Base-by-base conservation (phyloP, 1,140 invertebrate genomes). In the Zophobas atratus region DNA sequence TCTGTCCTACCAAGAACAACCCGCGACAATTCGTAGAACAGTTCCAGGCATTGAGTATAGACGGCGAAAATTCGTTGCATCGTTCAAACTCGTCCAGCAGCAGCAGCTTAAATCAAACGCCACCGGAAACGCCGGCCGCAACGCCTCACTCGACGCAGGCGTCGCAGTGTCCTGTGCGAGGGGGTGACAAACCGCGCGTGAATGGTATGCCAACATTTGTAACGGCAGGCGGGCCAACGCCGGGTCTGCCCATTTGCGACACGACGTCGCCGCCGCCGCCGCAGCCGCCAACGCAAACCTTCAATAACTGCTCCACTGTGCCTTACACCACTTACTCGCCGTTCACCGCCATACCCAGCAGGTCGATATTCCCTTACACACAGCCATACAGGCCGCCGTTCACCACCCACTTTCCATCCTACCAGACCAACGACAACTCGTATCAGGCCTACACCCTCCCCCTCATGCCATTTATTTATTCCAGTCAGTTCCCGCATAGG, bases 21-120 rank as follows among this genome's bases (percentile, higher is more conserved):
- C 70, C 33, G 53, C 84, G 84, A 36, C 81, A 86, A 1, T 89
- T 86, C 79, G 86, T 87, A 34, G 84, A 87, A 34, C 86, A 89
- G 79, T 80, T 89, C 76, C 87, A 89, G 82, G 77, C 86, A 1
- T 75, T 90, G 71, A 86, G 86, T 46, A 80, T 89, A 38, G 88
- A 89, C 4, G 87, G 87, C 1, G 88, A 89, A 20, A 88, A 81
- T 71, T 87, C 84, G 75, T 85, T 88, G 46, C 88, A 89, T 34
- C 87, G 87, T 77, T 89, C 88, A 6, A 91, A 91, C 41, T 92
- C 91, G 38, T 92, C 90, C 60, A 90, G 89, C 81, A 90, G 89
- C 0, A 91, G 89, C 60, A 90, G 89, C 79, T 87, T 88, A 60
- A 89, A 89, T 39, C 89, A 89, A 1, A 88, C 90, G 0, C 90